Conservation (phyloP, 2,888 invertebrate genomes). For the Cephonodes hylas region DNA sequence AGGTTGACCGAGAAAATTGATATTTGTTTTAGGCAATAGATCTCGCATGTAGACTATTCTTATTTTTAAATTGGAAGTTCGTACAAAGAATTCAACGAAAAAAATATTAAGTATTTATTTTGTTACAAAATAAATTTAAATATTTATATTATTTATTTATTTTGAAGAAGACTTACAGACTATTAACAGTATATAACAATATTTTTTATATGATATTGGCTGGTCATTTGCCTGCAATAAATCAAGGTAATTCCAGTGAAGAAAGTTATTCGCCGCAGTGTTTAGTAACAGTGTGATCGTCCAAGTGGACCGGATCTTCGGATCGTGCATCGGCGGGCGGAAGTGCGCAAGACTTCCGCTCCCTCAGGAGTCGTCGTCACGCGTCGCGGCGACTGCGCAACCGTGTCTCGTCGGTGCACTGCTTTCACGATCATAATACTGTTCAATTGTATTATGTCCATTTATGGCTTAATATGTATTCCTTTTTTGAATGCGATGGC, state of each 20-base stretch:
- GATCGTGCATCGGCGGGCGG: conserved; percentile 59
- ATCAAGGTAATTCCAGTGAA: conserved; percentile 19
- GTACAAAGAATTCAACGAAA: too few species aligned
- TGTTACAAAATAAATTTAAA: too few species aligned
- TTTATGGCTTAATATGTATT: background rate
- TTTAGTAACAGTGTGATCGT: conserved; percentile 40
- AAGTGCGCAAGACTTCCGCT: conserved; percentile 78
- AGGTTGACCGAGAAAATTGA: background rate
- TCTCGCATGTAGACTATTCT: too few species aligned
- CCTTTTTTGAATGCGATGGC: background rate
- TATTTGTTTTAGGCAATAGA: background rate
- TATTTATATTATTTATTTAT: too few species aligned
- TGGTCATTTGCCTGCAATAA: too few species aligned
- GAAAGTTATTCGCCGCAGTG: conserved; percentile 12
- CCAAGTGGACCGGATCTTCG: conserved; percentile 71
- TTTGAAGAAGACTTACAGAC: too few species aligned
- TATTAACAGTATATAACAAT: too few species aligned
- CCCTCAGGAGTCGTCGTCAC: conserved; percentile 71
- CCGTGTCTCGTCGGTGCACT: conserved; percentile 50
- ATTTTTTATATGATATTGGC: too few species aligned
- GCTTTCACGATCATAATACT: conserved; percentile 47
- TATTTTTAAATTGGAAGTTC: too few species aligned
- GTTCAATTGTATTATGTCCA: background rate
- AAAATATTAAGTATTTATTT: too few species aligned
- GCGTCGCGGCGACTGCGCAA: conserved; percentile 52